Conservation (phyloP, 2,888 invertebrate genomes). For the Sphinx pinastri region DNA sequence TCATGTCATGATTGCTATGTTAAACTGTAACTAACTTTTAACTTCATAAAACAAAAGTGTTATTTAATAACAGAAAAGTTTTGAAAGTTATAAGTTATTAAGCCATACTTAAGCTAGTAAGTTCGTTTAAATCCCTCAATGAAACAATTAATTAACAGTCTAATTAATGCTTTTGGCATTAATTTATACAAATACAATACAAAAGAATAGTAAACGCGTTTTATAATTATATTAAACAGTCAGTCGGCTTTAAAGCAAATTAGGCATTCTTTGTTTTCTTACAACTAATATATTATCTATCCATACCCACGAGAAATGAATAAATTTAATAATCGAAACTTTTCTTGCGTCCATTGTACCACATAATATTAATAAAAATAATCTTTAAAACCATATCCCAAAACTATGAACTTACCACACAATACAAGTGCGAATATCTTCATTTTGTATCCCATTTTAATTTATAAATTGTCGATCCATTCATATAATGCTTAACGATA, state of each 20-base stretch:
- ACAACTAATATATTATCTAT: neutral
- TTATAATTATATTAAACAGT: neutral
- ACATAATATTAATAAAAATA: neutral
- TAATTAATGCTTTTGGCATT: neutral
- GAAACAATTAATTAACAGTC: neutral
- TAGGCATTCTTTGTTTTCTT: neutral
- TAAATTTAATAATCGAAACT: neutral
- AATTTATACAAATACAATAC: neutral
- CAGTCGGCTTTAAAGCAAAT: neutral
- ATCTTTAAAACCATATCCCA: neutral
- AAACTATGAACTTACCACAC: slow-evolving; percentile 64
- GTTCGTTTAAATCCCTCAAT: no score
- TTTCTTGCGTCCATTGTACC: neutral
- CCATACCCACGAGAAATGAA: slow-evolving; percentile 4
- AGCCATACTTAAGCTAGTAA: no score
- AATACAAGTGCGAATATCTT: slow-evolving; percentile 63
- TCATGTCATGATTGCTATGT: no score
- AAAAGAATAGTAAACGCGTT: neutral
- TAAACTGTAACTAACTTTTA: no score
- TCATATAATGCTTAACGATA: slow-evolving; percentile 53
- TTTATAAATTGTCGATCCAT: slow-evolving; percentile 37
- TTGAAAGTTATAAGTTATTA: no score
- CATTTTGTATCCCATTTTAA: slow-evolving; percentile 57
- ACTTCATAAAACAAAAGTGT: no score
- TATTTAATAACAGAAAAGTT: no score